These are phyloP conservation scores for Tridacna gigas DNA, from an alignment of 2,888 invertebrate genomes.

Conservation along the genomic window DNA sequence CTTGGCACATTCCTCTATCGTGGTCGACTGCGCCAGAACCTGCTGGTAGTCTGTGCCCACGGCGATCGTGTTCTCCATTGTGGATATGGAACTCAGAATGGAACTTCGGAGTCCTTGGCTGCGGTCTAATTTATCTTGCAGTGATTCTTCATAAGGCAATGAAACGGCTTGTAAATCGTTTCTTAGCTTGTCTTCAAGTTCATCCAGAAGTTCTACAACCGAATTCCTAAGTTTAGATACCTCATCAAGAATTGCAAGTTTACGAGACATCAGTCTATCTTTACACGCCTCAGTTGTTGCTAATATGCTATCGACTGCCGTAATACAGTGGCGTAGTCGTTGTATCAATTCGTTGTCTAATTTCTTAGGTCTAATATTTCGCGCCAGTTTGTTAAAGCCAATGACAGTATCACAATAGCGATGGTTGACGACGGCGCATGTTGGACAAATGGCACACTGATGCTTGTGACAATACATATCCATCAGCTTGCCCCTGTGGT, in stretches of 20 bases:
- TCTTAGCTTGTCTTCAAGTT: conserved; percentile 59
- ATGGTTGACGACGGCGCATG: conserved; percentile 56
- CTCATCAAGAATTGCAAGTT: conserved; percentile 51
- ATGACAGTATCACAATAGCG: conserved; percentile 58
- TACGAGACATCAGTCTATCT: conserved; percentile 35
- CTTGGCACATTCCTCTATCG: conserved; percentile 54
- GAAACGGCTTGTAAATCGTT: conserved; percentile 54
- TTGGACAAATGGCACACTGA: conserved; percentile 54
- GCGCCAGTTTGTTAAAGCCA: conserved; percentile 47
- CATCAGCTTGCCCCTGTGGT: conserved; percentile 58
- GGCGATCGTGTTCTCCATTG: conserved; percentile 39
- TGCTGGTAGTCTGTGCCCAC: conserved; percentile 57
- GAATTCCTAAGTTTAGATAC: conserved; percentile 50
- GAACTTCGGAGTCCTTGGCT: conserved; percentile 55
- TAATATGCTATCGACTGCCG: conserved; percentile 49
- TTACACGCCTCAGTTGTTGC: conserved; percentile 49
- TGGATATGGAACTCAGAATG: conserved; percentile 49
- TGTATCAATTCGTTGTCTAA: conserved; percentile 47
- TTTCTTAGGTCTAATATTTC: conserved; percentile 46
- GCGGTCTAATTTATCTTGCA: conserved; percentile 54
- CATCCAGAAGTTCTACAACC: conserved; percentile 52
- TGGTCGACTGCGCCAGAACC: conserved; percentile 46
- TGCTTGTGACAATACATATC: conserved; percentile 64
- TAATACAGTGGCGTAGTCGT: conserved; percentile 50
- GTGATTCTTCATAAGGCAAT: conserved; percentile 57